Evolutionary conservation across 2,888 invertebrate genomes (phyloP), one percentile per base, ranked within the genome.

Genomic region (Oscheius myriophilus): DNA sequence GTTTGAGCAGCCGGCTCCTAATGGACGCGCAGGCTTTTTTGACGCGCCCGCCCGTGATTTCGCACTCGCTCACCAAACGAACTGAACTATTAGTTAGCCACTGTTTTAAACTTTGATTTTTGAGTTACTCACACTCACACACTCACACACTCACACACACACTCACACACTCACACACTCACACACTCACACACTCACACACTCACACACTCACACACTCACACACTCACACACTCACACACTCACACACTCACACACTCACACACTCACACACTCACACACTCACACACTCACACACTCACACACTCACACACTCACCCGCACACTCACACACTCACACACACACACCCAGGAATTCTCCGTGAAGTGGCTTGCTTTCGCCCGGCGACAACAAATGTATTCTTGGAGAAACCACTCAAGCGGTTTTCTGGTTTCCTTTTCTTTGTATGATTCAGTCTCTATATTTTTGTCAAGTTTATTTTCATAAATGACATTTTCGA

Each of bases 1-100:
- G 49, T 61, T 61, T 61, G 61, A 61, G 61, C 61, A 61, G 61
- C 61, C 61, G 61, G 46, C 57, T 46, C 61, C 61, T 61, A 61
- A 61, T 61, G 61, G 61, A 61, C 61, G 61, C 46, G 12, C n/a
- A 25, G 46, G 61, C 61, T 61, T 61, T 61, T 61, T 61, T 61
- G 46, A 33, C 45, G 46, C 46, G 49, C 26, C 25, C 11, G 49
- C 61, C 23, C 33, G 49, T 33, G 33, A 33, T 14, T 61, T 46
- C 26, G 26, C 46, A 59, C 61, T 46, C 46, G n/a, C 49, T 49
- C 33, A 21, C 33, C 33, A 33, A 33, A 33, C 33, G 33, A 33
- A 33, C 33, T 33, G 33, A 33, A 33, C 33, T n/a, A n/a, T n/a
- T n/a, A n/a, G 42, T 25, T 45, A 39, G 18, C 49, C n/a, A 18